These are phyloP conservation scores for Axinella damicornis DNA, from an alignment of 37 sponge, comb jelly and placozoan species.

Conservation along the genomic window DNA sequence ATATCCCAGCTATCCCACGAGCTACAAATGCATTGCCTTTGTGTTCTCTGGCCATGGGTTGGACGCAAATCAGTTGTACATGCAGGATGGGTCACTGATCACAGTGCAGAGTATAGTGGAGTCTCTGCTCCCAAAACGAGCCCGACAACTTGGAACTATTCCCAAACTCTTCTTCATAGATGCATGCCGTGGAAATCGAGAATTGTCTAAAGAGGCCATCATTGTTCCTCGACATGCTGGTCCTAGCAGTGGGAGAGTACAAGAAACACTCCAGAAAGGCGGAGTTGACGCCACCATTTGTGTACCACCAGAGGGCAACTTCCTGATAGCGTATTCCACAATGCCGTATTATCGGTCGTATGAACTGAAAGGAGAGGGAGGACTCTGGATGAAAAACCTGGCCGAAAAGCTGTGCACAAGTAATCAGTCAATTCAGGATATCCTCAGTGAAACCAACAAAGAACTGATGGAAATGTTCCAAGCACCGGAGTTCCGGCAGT, in stretches of 20 bases:
- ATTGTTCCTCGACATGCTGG: neutral
- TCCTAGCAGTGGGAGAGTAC: neutral
- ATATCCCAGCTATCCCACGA: neutral
- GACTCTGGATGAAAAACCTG: constrained; percentile 29
- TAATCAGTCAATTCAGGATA: constrained; percentile 16
- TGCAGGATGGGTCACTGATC: constrained; percentile 5
- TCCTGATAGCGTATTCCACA: constrained; percentile 54
- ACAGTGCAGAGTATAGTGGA: constrained; percentile 13
- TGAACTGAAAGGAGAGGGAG: constrained; percentile 18
- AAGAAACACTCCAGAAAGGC: neutral
- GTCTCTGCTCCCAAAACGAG: constrained; percentile 1
- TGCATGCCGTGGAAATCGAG: constrained; percentile 58
- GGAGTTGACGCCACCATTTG: neutral
- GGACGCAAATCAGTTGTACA: constrained; percentile 1
- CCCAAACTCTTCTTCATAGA: constrained; percentile 63
- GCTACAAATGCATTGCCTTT: constrained; percentile 53
- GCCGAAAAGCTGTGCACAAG: constrained; percentile 7
- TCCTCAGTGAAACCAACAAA: constrained; percentile 19
- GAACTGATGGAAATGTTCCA: constrained; percentile 8
- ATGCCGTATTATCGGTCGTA: constrained; percentile 37
- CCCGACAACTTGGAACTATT: constrained; percentile 7
- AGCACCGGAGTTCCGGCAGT: no score
- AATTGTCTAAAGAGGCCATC: neutral
- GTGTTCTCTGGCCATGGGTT: constrained; percentile 63
- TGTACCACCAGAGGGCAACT: constrained; percentile 41